These are phyloP conservation scores for Sisor rabdophorus DNA, from an alignment of 2,113 vertebrate species.

Conservation along the genomic window DNA sequence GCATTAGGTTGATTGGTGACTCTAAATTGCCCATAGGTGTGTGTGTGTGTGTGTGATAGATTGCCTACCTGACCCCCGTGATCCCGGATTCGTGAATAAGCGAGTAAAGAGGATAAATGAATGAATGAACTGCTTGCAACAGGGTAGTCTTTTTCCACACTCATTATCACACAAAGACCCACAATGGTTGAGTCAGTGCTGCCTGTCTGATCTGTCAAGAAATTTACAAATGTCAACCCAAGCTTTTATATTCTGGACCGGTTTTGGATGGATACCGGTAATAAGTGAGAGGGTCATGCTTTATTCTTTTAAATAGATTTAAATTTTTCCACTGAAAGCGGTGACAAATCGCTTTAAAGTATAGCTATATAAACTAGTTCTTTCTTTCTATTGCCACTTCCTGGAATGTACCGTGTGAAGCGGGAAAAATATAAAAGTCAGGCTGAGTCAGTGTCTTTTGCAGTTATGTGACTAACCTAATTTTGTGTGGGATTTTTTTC, in stretches of 20 bases:
- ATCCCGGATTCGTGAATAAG: too few relatives aligned
- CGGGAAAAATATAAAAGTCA: constrained; percentile 45
- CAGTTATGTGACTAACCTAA: constrained; percentile 50
- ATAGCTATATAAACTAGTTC: constrained; percentile 27
- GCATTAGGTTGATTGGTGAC: too few relatives aligned
- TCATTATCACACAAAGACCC: not conserved
- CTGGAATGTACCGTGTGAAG: constrained; percentile 45
- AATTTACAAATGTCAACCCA: constrained; percentile 11
- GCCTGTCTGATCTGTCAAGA: constrained; percentile 8
- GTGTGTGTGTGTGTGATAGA: too few relatives aligned
- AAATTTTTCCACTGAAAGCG: constrained; percentile 52
- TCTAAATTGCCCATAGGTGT: too few relatives aligned
- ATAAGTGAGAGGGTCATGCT: not conserved
- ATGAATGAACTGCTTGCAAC: too few relatives aligned
- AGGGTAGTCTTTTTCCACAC: not conserved
- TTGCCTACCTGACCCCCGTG: too few relatives aligned
- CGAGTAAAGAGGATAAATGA: too few relatives aligned
- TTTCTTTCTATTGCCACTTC: constrained; percentile 44
- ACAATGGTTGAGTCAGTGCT: not conserved
- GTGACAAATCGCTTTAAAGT: constrained; percentile 46
- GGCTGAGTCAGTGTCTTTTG: constrained; percentile 56
- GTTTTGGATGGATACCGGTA: constrained; percentile 16
- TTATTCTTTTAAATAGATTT: constrained; percentile 34
- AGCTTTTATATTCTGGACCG: not conserved
- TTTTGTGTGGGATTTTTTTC: constrained; percentile 36